phyloP scores from a whole-genome alignment of 2,113 vertebrate species.

The Archilochus colubris region DNA sequence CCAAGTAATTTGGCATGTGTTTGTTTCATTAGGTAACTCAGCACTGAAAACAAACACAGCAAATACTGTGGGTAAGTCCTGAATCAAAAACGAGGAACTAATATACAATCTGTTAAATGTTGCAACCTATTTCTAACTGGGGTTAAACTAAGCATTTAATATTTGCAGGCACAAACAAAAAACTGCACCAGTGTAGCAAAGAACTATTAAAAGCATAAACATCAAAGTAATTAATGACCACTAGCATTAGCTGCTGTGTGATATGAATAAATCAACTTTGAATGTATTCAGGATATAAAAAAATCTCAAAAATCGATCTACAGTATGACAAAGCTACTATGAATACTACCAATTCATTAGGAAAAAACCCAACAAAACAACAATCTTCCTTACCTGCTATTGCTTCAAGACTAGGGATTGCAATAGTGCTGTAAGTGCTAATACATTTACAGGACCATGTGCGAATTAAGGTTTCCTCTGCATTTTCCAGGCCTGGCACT shows the following conservation, averaged over 20 bases:
- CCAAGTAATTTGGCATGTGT: background rate
- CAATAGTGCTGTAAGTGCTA: constrained; percentile 90
- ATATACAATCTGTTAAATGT: background rate
- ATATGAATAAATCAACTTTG: background rate
- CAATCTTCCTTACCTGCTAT: constrained; percentile 85
- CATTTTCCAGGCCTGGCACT: constrained; percentile 70
- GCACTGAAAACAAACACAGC: background rate
- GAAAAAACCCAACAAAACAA: background rate
- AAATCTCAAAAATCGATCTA: background rate
- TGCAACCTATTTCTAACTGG: background rate
- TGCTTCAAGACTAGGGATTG: constrained; percentile 91
- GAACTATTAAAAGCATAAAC: background rate
- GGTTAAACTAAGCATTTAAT: background rate
- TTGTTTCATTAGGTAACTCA: background rate
- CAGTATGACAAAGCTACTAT: background rate
- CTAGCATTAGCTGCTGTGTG: background rate
- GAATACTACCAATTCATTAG: background rate
- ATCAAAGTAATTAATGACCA: background rate
- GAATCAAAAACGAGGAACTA: background rate
- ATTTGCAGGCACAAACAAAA: background rate
- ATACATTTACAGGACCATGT: constrained; percentile 92
- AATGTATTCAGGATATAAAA: background rate
- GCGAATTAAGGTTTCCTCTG: constrained; percentile 77
- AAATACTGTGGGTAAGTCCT: background rate
- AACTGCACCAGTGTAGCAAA: background rate